A percentile compares a stretch with the other conserved stretches of the same genome.
Evolutionary conservation across 1,140 invertebrate genomes (phyloP).

Genomic region (Diorhabda sublineata): DNA sequence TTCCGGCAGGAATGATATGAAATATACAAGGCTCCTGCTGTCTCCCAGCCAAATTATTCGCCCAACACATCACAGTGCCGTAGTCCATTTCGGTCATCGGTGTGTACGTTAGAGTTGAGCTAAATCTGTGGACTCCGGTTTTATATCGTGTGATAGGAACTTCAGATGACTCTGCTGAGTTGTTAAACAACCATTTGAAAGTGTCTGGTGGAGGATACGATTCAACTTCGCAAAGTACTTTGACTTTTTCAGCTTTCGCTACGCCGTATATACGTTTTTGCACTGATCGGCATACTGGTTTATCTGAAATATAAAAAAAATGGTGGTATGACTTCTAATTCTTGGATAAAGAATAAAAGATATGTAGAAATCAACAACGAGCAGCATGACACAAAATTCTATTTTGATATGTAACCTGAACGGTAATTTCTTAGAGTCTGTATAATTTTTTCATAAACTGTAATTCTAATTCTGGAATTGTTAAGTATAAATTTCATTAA

Average conservation of each 20-base stretch:
- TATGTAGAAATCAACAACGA: too few relatives aligned
- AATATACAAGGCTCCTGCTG: slow-evolving; percentile 69
- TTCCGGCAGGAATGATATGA: slow-evolving; percentile 70
- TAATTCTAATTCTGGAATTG: too few relatives aligned
- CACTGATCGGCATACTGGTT: slow-evolving; percentile 73
- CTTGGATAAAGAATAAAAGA: too few relatives aligned
- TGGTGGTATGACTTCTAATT: not conserved
- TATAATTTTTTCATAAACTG: too few relatives aligned
- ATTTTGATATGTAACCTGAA: too few relatives aligned
- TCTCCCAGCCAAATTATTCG: slow-evolving; percentile 61
- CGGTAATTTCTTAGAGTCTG: too few relatives aligned
- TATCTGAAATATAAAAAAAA: slow-evolving; percentile 58
- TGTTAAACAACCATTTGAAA: slow-evolving; percentile 88
- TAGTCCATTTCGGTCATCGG: slow-evolving; percentile 75
- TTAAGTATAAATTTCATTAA: too few relatives aligned
- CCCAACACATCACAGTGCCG: slow-evolving; percentile 64
- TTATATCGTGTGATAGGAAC: slow-evolving; percentile 61
- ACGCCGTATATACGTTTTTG: slow-evolving; percentile 81
- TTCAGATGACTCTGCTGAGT: slow-evolving; percentile 75
- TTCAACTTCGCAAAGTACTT: slow-evolving; percentile 79
- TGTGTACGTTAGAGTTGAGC: slow-evolving; percentile 72
- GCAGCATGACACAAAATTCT: too few relatives aligned
- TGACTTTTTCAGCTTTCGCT: slow-evolving; percentile 74
- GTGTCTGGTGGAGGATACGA: slow-evolving; percentile 77
- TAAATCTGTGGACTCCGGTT: slow-evolving; percentile 56